These are phyloP conservation scores for Ginglymostoma cirratum DNA, from an alignment of 2,113 vertebrate species.

Conservation along the genomic window DNA sequence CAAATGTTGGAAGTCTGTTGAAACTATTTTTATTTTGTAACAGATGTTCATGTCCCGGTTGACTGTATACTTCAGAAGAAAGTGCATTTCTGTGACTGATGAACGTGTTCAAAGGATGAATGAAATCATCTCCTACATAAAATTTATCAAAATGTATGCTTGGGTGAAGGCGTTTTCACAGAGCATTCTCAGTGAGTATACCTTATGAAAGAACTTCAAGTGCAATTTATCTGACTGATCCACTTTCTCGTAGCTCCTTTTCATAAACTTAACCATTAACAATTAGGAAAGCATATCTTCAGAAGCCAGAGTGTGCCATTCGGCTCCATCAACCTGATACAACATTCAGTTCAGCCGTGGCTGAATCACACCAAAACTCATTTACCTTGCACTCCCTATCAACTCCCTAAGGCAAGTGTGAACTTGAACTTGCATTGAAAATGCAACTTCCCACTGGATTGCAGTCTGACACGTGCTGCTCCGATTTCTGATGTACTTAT, in stretches of 20 bases:
- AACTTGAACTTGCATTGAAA: background rate
- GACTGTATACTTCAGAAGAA: constrained; percentile 83
- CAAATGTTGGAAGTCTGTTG: background rate
- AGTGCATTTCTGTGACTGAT: constrained; percentile 73
- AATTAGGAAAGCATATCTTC: background rate
- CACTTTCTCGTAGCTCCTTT: constrained; percentile 35
- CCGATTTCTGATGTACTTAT: background rate
- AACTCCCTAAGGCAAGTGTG: background rate
- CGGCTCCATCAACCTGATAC: background rate
- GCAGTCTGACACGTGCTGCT: background rate
- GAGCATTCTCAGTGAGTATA: constrained; percentile 70
- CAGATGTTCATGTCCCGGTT: constrained; percentile 87
- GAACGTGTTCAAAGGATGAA: constrained; percentile 92
- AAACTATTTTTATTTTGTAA: constrained; percentile 43
- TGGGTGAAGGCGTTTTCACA: constrained; percentile 90
- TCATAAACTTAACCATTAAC: background rate
- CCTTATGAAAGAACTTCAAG: background rate
- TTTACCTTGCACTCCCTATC: background rate
- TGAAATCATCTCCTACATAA: constrained; percentile 86
- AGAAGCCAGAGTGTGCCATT: background rate
- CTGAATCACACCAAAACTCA: background rate
- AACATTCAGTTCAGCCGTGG: background rate
- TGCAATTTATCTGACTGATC: background rate
- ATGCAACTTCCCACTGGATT: background rate
- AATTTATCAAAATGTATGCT: constrained; percentile 93